A percentile compares a stretch with the other conserved stretches of the same genome.
Conservation (phyloP, 2,888 invertebrate genomes). For the Subacronicta megacephala region DNA sequence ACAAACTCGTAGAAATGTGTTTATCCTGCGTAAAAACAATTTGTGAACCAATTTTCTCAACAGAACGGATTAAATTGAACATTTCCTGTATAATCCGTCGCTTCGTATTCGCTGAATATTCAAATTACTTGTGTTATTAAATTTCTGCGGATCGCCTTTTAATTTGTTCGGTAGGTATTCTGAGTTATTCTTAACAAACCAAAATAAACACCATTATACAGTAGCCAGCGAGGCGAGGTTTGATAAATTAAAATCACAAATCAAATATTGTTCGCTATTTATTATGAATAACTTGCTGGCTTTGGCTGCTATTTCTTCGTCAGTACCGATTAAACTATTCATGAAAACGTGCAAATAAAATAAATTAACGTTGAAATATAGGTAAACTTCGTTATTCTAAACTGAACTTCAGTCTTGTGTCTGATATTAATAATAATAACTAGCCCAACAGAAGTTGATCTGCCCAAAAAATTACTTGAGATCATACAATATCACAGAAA, state of each 20-base stretch:
- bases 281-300: constrained; percentile 7
- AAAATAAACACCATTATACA: constrained; percentile 46
- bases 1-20: background rate
- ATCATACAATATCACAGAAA: too few relatives aligned
- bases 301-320: constrained; percentile 7
- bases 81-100: constrained; percentile 59
- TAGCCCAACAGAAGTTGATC: too few relatives aligned
- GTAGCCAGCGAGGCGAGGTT: constrained; percentile 1
- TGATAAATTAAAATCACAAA: constrained; percentile 36
- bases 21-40: constrained; percentile 38
- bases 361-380: too few relatives aligned
- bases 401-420: too few relatives aligned
- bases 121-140: constrained; percentile 66
- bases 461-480: too few relatives aligned
- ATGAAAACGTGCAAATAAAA: background rate
- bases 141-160: constrained; percentile 63
- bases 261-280: constrained; percentile 17
- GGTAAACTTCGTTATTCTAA: too few relatives aligned
- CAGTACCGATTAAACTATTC: too few relatives aligned
- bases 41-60: constrained; percentile 52
- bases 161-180: constrained; percentile 48
- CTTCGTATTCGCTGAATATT: constrained; percentile 65
- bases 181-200: constrained; percentile 22
- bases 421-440: too few relatives aligned
- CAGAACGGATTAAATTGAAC: constrained; percentile 61